Percentiles rank a stretch among this genome's conserved stretches.
phyloP scores from a whole-genome alignment of 2,797 vertebrate genomes.

The Todus mexicanus region DNA sequence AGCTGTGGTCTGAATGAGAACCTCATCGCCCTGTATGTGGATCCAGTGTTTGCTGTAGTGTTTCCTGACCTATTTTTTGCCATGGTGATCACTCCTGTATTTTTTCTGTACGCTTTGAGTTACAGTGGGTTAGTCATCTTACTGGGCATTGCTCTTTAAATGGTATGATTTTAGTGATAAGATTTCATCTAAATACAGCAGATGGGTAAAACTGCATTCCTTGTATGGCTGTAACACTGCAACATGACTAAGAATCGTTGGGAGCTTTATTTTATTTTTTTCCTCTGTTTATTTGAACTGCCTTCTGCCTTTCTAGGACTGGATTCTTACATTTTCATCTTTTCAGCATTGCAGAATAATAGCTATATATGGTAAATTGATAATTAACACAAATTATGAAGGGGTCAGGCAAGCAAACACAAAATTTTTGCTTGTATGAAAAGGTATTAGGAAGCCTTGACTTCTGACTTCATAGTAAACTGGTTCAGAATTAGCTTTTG shows the following conservation, averaged over 20 bases:
- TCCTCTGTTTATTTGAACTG: constrained; percentile 34
- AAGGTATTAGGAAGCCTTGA: background rate
- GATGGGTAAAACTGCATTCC: background rate
- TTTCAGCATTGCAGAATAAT: background rate
- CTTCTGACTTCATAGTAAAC: background rate
- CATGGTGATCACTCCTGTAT: background rate
- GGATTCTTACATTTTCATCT: background rate
- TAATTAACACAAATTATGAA: background rate
- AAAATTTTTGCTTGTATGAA: background rate
- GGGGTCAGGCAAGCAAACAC: background rate
- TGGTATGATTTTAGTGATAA: background rate
- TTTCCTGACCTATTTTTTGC: background rate
- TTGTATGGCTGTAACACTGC: background rate
- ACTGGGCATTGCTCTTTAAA: background rate
- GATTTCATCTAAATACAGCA: background rate
- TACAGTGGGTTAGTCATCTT: background rate
- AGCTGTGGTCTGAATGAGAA: background rate
- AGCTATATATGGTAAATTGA: background rate
- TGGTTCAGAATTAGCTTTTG: background rate
- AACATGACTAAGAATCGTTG: background rate
- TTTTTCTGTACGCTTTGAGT: background rate
- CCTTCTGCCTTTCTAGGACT: constrained; percentile 36
- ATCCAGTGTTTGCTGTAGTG: rapidly evolving
- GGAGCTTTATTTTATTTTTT: background rate
- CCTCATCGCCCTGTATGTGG: background rate